These are phyloP conservation scores for Ataeniobius toweri DNA, from an alignment of 2,797 vertebrate genomes.

Conservation along the genomic window DNA sequence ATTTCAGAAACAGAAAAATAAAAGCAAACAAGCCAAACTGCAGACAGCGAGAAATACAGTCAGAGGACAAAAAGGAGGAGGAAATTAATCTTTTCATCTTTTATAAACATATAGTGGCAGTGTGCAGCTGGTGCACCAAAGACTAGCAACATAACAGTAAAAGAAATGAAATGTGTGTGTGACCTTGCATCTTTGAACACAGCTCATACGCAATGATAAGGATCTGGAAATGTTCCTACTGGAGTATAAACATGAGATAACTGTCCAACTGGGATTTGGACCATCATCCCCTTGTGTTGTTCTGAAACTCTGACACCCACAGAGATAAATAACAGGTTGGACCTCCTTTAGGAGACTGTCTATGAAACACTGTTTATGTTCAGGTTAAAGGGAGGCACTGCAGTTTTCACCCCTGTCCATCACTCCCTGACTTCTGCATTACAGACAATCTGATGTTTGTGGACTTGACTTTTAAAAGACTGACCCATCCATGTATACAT, in stretches of 20 bases:
- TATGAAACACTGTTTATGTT: too few species aligned
- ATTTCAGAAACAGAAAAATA: slow-evolving; percentile 7
- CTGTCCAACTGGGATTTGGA: not conserved
- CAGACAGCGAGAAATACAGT: not conserved
- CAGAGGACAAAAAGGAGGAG: not conserved
- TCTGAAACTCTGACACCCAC: slow-evolving; percentile 1
- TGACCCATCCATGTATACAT: not conserved
- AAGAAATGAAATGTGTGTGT: not conserved
- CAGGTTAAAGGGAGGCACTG: not conserved
- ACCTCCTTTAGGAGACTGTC: not conserved
- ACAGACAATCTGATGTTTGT: not conserved
- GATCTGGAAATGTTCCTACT: not conserved
- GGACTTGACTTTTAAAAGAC: not conserved
- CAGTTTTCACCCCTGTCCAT: not conserved
- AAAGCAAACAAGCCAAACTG: not conserved
- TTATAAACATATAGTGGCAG: not conserved
- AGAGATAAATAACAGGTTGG: not conserved
- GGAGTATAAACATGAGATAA: not conserved
- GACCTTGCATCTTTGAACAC: slow-evolving; percentile 1
- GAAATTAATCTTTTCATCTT: not conserved
- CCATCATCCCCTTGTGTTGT: not conserved
- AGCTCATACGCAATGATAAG: not conserved
- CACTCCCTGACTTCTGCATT: not conserved
- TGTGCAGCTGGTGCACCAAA: not conserved
- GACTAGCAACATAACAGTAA: not conserved